A percentile compares a stretch with the other conserved stretches of the same genome.
Evolutionary conservation across 2,888 invertebrate species (phyloP).

Genomic region (Ophion slaviceki): DNA sequence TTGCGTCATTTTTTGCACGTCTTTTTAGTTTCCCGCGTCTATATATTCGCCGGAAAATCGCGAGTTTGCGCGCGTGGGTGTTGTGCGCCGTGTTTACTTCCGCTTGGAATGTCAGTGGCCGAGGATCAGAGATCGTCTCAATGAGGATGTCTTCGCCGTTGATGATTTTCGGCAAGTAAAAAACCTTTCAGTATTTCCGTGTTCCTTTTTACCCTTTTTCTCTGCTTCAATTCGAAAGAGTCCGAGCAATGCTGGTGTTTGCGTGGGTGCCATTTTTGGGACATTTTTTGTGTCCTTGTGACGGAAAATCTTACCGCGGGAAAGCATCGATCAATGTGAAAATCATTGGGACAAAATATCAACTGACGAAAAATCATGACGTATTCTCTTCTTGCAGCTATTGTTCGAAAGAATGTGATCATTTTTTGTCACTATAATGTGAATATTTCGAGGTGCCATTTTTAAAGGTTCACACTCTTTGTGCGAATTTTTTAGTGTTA

Average conservation of each 20-base stretch:
- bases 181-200: not conserved
- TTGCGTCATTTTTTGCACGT: not conserved
- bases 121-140: constrained; percentile 60
- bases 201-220: not conserved
- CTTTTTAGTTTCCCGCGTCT: not conserved
- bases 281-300: too few species aligned
- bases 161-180: constrained; percentile 72
- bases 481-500: too few species aligned
- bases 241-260: not conserved
- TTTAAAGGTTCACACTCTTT: too few species aligned
- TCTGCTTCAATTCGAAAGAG: not conserved
- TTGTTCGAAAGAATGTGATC: too few species aligned
- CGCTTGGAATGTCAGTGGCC: constrained; percentile 68
- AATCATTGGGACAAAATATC: too few species aligned
- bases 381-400: too few species aligned
- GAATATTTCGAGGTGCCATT: too few species aligned
- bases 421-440: too few species aligned
- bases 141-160: constrained; percentile 73
- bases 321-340: too few species aligned
- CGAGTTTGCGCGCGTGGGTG: constrained; percentile 34
- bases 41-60: constrained; percentile 1
- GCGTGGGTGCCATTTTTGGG: too few species aligned
- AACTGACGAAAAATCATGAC: too few species aligned
- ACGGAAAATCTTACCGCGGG: too few species aligned
- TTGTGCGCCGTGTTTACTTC: constrained; percentile 41